Evolutionary conservation across 2,888 invertebrate genomes (phyloP), one percentile per base, ranked within the genome.

Genomic region (Tipula vernalis): DNA sequence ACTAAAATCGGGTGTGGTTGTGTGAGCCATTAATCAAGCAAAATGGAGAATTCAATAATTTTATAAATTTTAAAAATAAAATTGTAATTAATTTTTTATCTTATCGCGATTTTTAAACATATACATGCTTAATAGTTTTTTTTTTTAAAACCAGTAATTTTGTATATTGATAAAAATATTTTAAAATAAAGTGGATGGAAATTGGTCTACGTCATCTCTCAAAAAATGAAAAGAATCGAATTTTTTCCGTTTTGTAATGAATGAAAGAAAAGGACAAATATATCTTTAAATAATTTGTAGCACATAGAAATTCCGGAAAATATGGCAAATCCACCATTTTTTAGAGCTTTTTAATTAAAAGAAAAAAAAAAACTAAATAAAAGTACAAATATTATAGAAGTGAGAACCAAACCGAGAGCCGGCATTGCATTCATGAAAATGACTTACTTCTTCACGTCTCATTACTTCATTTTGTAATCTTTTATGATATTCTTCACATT

Each of bases 401-500:
- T 57, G 57, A 51, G 47, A 57, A 57, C n/a, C n/a, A 15, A 57
- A 57, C 51, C 51, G 51, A 57, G 51, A 71, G 28, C 71, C 71
- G 71, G 71, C 28, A 71, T 71, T 71, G 12, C 71, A 71, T 71
- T 71, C 28, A 10, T 28, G 28, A 28, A 28, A 28, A 28, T 71
- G 92, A 92, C 98, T 97, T 96, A 98, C 98, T 97, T 98, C 98
- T 95, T 98, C 98, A 92, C 98, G 96, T 92, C 98, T 96, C 94
- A 97, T 96, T 92, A 97, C 95, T 95, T 98, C 98, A 92, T 96
- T 95, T 94, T 98, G 98, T 92, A 98, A 94, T 92, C 97, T 96
- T 94, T 98, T 96, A 93, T 97, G 97, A 92, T 96, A 97, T 93
- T 98, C 98, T 93, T 98, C 98, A 92, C 97, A 97, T 92, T 98